Evolutionary conservation across 2,113 vertebrate genomes (phyloP).

Genomic region (Ophiodon elongatus): DNA sequence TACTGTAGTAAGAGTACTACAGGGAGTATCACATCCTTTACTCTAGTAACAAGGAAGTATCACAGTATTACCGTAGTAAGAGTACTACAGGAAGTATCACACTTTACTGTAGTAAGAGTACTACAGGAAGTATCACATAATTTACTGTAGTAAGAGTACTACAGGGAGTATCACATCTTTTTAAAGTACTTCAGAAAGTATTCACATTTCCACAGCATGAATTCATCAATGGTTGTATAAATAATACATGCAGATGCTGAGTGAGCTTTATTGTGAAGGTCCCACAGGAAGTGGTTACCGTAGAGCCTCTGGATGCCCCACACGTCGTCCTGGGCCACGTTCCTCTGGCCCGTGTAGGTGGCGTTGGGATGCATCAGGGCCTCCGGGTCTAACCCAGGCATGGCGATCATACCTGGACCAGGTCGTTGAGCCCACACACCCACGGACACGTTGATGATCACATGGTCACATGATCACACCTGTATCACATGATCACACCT

Average conservation of each 20-base stretch:
- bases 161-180: neutral
- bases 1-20: neutral
- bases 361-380: constrained; percentile 90
- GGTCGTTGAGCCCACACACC: constrained; percentile 89
- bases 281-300: neutral
- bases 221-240: neutral
- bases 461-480: neutral
- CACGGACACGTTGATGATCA: too few species aligned
- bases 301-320: constrained; percentile 85
- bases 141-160: too few species aligned
- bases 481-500: neutral
- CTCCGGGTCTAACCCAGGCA: too few species aligned
- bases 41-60: too few species aligned
- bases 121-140: too few species aligned
- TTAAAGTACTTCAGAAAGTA: neutral
- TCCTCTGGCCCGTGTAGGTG: constrained; percentile 86
- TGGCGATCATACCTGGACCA: too few species aligned
- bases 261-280: neutral
- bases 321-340: constrained; percentile 85
- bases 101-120: too few species aligned
- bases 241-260: neutral
- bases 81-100: too few species aligned
- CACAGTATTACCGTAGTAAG: too few species aligned
- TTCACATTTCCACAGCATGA: neutral
- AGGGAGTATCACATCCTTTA: too few species aligned